A percentile compares a stretch with the other conserved stretches of the same genome.
These are phyloP conservation scores for Hepsetus odoe DNA, from an alignment of 2,113 vertebrate genomes.

Conservation along the genomic window DNA sequence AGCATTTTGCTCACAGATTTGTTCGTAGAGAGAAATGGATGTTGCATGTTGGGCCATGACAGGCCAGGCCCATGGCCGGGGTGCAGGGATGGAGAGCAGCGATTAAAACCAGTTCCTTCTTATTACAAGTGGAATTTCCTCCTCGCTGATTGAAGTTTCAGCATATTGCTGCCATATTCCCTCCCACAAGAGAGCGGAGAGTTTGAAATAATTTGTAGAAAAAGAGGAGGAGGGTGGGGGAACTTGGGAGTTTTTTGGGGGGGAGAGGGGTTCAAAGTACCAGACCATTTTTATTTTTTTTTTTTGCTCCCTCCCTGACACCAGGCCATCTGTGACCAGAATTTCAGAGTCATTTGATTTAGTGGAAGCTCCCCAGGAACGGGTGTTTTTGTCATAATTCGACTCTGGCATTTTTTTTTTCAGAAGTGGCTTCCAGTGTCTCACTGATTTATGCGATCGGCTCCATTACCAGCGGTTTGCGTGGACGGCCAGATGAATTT, in stretches of 20 bases:
- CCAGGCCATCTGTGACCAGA: conserved; percentile 55
- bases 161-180: conserved; percentile 76
- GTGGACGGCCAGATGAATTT: conserved; percentile 48
- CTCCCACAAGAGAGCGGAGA: conserved; percentile 59
- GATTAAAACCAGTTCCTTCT: conserved; percentile 61
- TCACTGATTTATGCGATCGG: conserved; percentile 54
- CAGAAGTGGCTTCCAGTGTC: conserved; percentile 53
- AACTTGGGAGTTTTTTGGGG: too few species aligned
- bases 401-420: conserved; percentile 38
- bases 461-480: conserved; percentile 50
- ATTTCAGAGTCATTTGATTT: conserved; percentile 65
- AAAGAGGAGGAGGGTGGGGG: conserved; percentile 52
- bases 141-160: conserved; percentile 72
- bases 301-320: conserved; percentile 16
- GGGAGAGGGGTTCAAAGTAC: conserved; percentile 53
- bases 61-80: conserved; percentile 44
- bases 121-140: conserved; percentile 76
- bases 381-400: conserved; percentile 50
- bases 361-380: conserved; percentile 52
- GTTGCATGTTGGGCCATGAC: conserved; percentile 42
- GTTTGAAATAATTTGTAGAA: conserved; percentile 70
- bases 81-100: conserved; percentile 53
- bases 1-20: conserved; percentile 64
- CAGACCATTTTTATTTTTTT: too few species aligned
- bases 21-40: conserved; percentile 60